Percentiles rank a stretch among this genome's conserved stretches.
Conservation (phyloP, 2,797 vertebrate species). For the Sebastes iracundus region DNA sequence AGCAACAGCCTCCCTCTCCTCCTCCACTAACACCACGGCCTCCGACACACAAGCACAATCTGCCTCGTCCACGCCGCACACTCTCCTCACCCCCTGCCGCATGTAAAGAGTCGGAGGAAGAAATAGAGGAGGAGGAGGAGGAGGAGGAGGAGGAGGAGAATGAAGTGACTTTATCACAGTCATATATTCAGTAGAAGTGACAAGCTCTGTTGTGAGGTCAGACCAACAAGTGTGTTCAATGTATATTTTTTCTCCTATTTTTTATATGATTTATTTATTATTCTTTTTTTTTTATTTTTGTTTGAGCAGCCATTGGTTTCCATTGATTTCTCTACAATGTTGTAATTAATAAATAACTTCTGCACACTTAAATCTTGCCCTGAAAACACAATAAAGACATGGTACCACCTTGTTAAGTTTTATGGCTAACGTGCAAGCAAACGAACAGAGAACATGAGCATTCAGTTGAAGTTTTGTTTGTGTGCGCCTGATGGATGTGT, state of each 20-base stretch:
- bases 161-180: constrained; percentile 55
- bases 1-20: constrained; percentile 69
- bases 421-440: no score
- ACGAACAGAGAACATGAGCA: background rate
- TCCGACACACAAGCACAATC: constrained; percentile 67
- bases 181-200: constrained; percentile 40
- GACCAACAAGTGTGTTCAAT: constrained; percentile 14
- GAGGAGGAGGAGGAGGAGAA: constrained; percentile 6
- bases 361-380: background rate
- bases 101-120: constrained; percentile 42
- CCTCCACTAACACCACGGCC: constrained; percentile 57
- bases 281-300: background rate
- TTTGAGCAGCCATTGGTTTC: background rate
- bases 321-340: background rate
- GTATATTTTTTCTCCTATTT: background rate
- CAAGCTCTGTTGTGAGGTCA: constrained; percentile 23
- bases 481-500: no score
- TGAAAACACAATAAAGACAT: background rate
- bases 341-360: no score
- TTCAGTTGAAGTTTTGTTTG: no score
- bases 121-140: constrained; percentile 1
- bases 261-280: background rate
- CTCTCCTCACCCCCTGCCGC: constrained; percentile 22
- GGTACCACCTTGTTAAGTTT: background rate
- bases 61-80: constrained; percentile 49